Base-by-base conservation (phyloP, 2,888 invertebrate genomes). In the Cosmia pyralina region DNA sequence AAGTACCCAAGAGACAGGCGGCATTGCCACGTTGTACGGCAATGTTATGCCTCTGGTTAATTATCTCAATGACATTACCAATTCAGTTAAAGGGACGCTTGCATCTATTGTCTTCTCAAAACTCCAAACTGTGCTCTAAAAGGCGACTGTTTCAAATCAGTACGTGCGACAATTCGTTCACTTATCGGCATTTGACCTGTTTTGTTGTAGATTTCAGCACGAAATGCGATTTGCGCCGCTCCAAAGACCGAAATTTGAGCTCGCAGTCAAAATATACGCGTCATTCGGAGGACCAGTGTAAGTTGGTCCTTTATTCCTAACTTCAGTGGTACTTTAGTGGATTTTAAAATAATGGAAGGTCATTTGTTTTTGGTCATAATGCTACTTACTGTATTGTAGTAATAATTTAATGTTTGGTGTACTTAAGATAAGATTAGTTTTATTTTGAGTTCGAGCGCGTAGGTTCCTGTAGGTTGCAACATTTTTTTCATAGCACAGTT, bases 131-230 rank as follows among this genome's bases (percentile, higher is more conserved):
- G 17, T 69, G 28, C 22, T 58, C 41, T 41, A 72, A 78, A 77
- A 71, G 68, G 53, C 68, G 57, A 38, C 60, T 72, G 76, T 86
- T 74, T 72, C 77, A 3, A 75, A 72, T 75, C 55, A 38, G 75
- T 82, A 77, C 84, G 87, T 85, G 82, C 85, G 78, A 83, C 84
- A 82, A 84, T 81, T 78, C 83, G 70, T 79, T 65, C 80, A 86
- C 81, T 88, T 88, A 90, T 88, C 87, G 88, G 83, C 71, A 85
- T 87, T 81, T 81, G 87, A 85, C 83, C 88, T 87, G 76, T 82
- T 82, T 92, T 92, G 91, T 92, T 91, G 84, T 91, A 87, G 78
- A 88, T 87, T 90, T 90, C 84, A 87, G 90, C 92, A 92, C 92
- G 92, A 90, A 92, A 90, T 85, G 77, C 89, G 88, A 91, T 91